A percentile compares a stretch with the other conserved stretches of the same genome.
phyloP scores from a whole-genome alignment of 2,113 vertebrate species.

The Noturus placidus region DNA sequence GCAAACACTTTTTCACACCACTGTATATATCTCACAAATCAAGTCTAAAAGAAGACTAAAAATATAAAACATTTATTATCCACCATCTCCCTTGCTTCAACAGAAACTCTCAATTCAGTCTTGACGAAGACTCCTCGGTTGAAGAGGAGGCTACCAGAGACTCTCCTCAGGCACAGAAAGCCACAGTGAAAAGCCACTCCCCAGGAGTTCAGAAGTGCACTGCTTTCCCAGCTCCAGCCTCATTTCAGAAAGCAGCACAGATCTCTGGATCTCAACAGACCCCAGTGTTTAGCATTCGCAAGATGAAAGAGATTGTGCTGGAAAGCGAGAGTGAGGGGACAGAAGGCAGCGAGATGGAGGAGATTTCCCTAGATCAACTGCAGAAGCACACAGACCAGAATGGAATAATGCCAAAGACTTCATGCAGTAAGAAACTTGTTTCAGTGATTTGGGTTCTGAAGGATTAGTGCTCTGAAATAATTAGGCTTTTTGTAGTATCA shows the following conservation, averaged over 20 bases:
- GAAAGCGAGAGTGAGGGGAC: slow-evolving; percentile 68
- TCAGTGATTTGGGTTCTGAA: neutral
- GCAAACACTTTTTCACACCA: too few relatives aligned
- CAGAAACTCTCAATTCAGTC: slow-evolving; percentile 86
- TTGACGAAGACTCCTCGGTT: slow-evolving; percentile 78
- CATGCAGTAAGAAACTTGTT: slow-evolving; percentile 55
- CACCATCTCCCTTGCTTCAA: neutral
- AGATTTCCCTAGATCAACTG: slow-evolving; percentile 59
- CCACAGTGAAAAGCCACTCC: slow-evolving; percentile 44
- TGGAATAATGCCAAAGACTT: slow-evolving; percentile 64
- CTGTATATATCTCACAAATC: neutral
- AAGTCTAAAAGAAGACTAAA: neutral
- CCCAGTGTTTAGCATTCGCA: slow-evolving; percentile 38
- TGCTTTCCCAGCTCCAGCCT: slow-evolving; percentile 31
- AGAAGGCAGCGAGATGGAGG: slow-evolving; percentile 72
- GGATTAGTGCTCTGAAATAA: neutral
- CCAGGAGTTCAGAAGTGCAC: slow-evolving; percentile 5
- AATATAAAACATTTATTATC: neutral
- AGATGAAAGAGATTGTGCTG: slow-evolving; percentile 52
- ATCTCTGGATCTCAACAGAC: slow-evolving; percentile 29
- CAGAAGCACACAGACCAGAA: slow-evolving; percentile 64
- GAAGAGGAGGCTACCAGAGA: slow-evolving; percentile 71
- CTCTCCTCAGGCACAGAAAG: slow-evolving; percentile 54
- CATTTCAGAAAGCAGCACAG: slow-evolving; percentile 36
- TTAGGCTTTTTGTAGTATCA: neutral